phyloP scores from a whole-genome alignment of 2,113 vertebrate species.

The Chroicocephalus ridibundus region DNA sequence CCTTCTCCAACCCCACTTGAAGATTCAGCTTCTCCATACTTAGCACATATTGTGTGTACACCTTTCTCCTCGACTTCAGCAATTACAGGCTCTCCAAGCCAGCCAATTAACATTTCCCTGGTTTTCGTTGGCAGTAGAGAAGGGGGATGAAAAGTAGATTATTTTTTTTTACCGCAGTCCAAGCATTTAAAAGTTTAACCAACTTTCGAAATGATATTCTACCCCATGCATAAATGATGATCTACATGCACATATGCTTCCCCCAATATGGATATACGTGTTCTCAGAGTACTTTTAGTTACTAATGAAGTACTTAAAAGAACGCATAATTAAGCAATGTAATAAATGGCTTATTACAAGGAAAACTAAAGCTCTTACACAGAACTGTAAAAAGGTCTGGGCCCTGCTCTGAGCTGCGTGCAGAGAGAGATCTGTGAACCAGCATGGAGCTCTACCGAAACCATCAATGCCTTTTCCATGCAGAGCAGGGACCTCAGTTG shows the following conservation, averaged over 20 bases:
- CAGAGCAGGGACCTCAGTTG: not conserved
- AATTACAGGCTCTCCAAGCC: not conserved
- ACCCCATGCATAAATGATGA: not conserved
- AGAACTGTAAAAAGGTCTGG: not conserved
- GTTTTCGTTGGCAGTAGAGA: not conserved
- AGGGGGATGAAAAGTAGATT: not conserved
- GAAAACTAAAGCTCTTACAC: not conserved
- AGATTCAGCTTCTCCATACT: not conserved
- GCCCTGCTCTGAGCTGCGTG: not conserved
- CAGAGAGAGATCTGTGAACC: not conserved
- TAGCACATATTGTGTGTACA: rapidly evolving
- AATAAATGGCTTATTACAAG: not conserved
- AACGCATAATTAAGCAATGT: not conserved
- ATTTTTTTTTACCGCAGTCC: not conserved
- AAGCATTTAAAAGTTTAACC: not conserved
- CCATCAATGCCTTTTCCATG: not conserved
- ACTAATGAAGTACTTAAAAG: not conserved
- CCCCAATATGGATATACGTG: not conserved
- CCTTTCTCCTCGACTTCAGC: not conserved
- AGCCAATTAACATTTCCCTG: not conserved
- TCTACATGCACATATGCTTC: not conserved
- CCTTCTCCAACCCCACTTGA: not conserved
- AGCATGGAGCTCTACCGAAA: not conserved
- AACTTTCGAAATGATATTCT: not conserved
- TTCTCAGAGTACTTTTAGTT: not conserved